Conservation (phyloP, 1,140 invertebrate species). For the Drosophila tani region DNA sequence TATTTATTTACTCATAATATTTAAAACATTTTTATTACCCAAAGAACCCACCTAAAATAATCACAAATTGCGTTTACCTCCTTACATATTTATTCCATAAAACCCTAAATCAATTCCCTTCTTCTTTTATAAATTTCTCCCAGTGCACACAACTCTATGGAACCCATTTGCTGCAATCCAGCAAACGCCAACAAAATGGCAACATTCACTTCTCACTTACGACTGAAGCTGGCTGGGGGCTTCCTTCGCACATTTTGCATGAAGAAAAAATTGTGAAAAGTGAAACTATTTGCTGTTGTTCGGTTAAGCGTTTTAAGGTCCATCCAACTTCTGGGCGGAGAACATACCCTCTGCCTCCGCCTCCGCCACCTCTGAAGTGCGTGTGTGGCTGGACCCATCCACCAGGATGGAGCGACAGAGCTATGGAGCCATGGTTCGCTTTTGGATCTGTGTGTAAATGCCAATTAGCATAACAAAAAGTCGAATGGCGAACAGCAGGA, state of each 20-base stretch:
- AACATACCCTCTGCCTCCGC: no score
- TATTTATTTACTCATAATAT: no score
- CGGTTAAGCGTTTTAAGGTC: conserved; percentile 80
- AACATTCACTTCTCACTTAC: conserved; percentile 72
- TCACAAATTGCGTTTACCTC: background rate
- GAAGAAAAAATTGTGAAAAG: conserved; percentile 47
- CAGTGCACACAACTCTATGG: conserved; percentile 26
- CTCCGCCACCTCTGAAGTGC: background rate
- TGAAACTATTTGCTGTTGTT: conserved; percentile 79
- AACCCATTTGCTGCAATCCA: conserved; percentile 47
- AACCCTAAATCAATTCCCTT: background rate
- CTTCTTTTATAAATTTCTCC: background rate
- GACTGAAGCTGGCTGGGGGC: conserved; percentile 32
- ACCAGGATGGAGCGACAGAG: conserved; percentile 16
- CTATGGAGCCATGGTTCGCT: conserved; percentile 26
- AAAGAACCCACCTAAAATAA: background rate
- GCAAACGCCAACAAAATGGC: conserved; percentile 68
- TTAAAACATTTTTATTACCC: background rate
- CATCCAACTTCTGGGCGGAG: conserved; percentile 35
- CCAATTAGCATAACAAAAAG: conserved; percentile 81
- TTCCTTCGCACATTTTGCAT: conserved; percentile 66
- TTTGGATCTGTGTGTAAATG: conserved; percentile 64
- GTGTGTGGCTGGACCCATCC: conserved; percentile 21
- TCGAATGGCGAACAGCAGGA: conserved; percentile 25
- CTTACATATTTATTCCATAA: background rate